phyloP scores from a whole-genome alignment of 2,113 vertebrate genomes.

The Salminus brasiliensis region DNA sequence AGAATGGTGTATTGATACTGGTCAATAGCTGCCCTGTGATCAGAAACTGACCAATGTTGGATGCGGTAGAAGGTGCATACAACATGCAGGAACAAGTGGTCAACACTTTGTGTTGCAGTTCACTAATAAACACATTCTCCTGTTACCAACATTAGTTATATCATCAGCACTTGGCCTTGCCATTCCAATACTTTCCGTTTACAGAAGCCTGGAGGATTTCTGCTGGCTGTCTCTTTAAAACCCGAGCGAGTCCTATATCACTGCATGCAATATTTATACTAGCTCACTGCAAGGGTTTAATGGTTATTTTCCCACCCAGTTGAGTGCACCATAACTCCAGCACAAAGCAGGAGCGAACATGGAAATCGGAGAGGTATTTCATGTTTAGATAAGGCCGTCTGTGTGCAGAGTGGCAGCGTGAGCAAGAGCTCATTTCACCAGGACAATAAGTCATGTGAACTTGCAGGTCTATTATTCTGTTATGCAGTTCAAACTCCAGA shows the following conservation, averaged over 20 bases:
- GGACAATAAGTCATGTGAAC: background rate
- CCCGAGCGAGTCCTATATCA: slow-evolving; percentile 42
- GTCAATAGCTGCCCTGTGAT: too few species aligned
- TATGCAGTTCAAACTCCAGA: slow-evolving; percentile 6
- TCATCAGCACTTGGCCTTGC: too few species aligned
- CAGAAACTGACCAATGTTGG: too few species aligned
- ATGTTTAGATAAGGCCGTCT: slow-evolving; percentile 46
- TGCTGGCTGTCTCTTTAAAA: slow-evolving; percentile 52
- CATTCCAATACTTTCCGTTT: too few species aligned
- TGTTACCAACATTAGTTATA: too few species aligned
- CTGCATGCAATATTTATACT: slow-evolving; percentile 58
- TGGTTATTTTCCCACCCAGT: slow-evolving; percentile 51
- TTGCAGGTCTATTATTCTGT: slow-evolving; percentile 13
- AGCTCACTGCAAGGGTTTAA: slow-evolving; percentile 48
- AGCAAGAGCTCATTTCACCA: slow-evolving; percentile 9
- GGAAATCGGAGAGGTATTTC: slow-evolving; percentile 47
- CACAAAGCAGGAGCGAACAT: slow-evolving; percentile 42
- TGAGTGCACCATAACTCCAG: slow-evolving; percentile 56
- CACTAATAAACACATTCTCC: too few species aligned
- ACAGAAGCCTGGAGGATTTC: background rate
- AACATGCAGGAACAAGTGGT: too few species aligned
- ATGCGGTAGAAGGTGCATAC: too few species aligned
- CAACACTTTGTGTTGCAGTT: too few species aligned
- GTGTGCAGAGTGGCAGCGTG: background rate
- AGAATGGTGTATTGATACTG: too few species aligned